These are phyloP conservation scores for Protobothrops mucrosquamatus DNA, from an alignment of 2,113 vertebrate species.

Conservation along the genomic window DNA sequence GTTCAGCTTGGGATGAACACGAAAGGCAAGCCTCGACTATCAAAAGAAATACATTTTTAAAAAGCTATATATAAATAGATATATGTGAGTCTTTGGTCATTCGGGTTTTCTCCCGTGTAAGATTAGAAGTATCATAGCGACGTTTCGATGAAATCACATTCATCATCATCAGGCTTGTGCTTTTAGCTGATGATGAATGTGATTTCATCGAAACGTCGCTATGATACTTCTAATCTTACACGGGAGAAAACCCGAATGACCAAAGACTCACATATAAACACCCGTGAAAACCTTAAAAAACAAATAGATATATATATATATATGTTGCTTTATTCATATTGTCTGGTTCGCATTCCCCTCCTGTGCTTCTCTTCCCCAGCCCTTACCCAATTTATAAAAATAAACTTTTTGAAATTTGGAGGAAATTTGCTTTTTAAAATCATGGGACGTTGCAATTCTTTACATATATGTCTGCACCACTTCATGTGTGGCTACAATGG, in stretches of 20 bases:
- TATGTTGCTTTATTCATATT: constrained; percentile 58
- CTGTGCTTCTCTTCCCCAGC: constrained; percentile 17
- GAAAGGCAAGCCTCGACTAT: constrained; percentile 33
- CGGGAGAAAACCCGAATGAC: no score
- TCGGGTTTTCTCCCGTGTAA: no score
- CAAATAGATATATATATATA: no score
- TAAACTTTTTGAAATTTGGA: constrained; percentile 75
- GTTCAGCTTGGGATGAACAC: constrained; percentile 45
- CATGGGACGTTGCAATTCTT: constrained; percentile 27
- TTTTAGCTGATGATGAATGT: no score
- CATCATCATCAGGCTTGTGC: no score
- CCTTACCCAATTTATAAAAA: constrained; percentile 63
- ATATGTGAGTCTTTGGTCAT: no score
- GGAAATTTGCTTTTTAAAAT: constrained; percentile 52
- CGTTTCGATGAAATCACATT: no score
- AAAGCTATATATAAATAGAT: not conserved
- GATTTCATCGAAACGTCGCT: no score
- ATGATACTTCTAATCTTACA: no score
- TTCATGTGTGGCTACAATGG: not conserved
- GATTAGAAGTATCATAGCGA: no score
- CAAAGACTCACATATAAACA: no score
- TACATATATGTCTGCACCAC: not conserved
- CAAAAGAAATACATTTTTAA: constrained; percentile 50
- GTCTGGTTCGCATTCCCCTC: constrained; percentile 49
- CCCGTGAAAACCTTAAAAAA: no score